Evolutionary conservation across 2,797 vertebrate genomes (phyloP).

Genomic region (Cossypha dichroa): DNA sequence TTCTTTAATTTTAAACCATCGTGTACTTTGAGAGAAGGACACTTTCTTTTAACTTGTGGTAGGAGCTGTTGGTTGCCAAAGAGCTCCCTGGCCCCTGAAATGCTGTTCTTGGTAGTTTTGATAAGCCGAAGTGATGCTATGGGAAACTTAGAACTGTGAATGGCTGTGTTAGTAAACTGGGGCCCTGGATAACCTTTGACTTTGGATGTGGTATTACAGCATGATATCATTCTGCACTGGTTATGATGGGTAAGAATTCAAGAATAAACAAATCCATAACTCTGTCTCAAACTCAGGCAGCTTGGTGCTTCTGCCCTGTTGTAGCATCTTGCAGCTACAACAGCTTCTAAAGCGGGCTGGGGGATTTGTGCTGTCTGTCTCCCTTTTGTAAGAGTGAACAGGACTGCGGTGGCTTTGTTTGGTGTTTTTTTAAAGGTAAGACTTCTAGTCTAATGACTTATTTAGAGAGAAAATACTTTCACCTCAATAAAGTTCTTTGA

Average conservation of each 20-base stretch:
- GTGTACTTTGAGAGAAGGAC: not conserved
- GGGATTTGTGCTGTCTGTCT: not conserved
- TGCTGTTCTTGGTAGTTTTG: not conserved
- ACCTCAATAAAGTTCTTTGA: conserved; percentile 74
- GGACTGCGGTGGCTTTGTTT: not conserved
- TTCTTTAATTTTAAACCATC: not conserved
- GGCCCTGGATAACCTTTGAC: not conserved
- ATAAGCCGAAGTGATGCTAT: not conserved
- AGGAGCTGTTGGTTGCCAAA: not conserved
- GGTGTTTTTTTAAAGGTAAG: conserved; percentile 49
- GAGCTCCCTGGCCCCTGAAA: not conserved
- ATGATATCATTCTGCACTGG: not conserved
- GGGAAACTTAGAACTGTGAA: not conserved
- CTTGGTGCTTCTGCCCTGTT: not conserved
- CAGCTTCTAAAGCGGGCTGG: not conserved
- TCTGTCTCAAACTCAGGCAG: not conserved
- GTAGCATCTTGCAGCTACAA: not conserved
- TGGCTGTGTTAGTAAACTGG: not conserved
- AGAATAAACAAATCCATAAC: not conserved
- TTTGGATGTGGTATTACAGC: not conserved
- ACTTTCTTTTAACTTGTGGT: not conserved
- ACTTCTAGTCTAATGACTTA: conserved; percentile 54
- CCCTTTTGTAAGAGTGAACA: not conserved
- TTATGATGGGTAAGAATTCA: not conserved
- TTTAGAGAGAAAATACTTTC: conserved; percentile 71